Conservation (phyloP, 2,888 invertebrate species). For the Spicauda simplicius region DNA sequence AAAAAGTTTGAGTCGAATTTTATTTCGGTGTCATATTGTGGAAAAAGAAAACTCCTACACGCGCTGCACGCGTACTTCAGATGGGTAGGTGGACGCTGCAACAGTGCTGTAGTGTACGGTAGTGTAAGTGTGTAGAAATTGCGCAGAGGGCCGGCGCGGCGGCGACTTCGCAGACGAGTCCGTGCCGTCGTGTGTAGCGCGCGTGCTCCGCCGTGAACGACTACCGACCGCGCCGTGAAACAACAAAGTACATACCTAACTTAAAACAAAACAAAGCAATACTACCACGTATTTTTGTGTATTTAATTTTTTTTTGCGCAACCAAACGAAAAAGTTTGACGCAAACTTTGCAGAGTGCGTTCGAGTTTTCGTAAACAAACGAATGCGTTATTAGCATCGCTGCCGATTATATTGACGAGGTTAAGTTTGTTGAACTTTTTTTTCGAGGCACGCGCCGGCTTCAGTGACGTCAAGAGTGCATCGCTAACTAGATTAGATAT, state of each 20-base stretch:
- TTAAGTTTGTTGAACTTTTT: constrained; percentile 79
- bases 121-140: constrained; percentile 54
- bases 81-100: constrained; percentile 44
- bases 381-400: constrained; percentile 44
- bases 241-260: constrained; percentile 32
- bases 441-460: constrained; percentile 68
- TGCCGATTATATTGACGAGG: constrained; percentile 49
- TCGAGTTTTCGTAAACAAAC: constrained; percentile 45
- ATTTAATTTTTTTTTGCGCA: constrained; percentile 19
- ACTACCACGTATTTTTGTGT: neutral
- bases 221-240: constrained; percentile 41
- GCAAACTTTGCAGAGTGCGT: constrained; percentile 38
- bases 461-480: constrained; percentile 73
- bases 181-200: constrained; percentile 62
- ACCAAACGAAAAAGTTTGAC: constrained; percentile 34
- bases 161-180: constrained; percentile 59
- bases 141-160: constrained; percentile 72
- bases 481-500: constrained; percentile 76
- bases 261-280: constrained; percentile 33
- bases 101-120: constrained; percentile 43
- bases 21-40: neutral
- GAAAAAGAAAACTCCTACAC: neutral
- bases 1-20: too few species aligned
- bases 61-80: constrained; percentile 38
- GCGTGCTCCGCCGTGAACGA: constrained; percentile 53